These are phyloP conservation scores for Tetropium fuscum DNA, from an alignment of 2,888 invertebrate genomes.

Conservation along the genomic window DNA sequence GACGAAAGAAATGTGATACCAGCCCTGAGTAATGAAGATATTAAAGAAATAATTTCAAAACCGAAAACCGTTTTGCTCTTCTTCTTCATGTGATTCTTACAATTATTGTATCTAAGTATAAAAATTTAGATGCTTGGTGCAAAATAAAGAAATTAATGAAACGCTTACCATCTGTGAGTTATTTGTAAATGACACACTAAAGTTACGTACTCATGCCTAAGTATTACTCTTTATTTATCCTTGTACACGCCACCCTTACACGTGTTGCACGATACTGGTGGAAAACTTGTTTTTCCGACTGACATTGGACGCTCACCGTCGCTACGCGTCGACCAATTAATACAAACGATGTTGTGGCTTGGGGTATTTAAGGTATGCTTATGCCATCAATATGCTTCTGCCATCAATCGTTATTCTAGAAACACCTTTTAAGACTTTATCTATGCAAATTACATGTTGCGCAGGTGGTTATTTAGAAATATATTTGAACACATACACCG, in stretches of 20 bases:
- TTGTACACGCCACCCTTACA: constrained; percentile 11
- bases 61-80: too few relatives aligned
- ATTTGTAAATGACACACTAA: neutral
- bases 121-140: too few relatives aligned
- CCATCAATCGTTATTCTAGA: neutral
- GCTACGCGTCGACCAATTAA: constrained; percentile 50
- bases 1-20: too few relatives aligned
- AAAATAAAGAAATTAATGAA: too few relatives aligned
- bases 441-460: neutral
- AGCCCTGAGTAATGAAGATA: too few relatives aligned
- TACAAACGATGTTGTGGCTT: constrained; percentile 38
- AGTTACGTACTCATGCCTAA: constrained; percentile 3
- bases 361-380: constrained; percentile 12
- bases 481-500: too few relatives aligned
- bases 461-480: neutral
- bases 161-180: constrained; percentile 5
- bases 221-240: neutral
- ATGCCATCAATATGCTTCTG: constrained; percentile 11
- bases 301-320: constrained; percentile 45
- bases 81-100: too few relatives aligned
- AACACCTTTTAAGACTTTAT: neutral
- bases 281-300: constrained; percentile 23
- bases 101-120: too few relatives aligned
- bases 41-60: too few relatives aligned
- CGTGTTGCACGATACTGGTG: constrained; percentile 20